phyloP scores from a whole-genome alignment of 2,113 vertebrate species.

The Gallinago media region DNA sequence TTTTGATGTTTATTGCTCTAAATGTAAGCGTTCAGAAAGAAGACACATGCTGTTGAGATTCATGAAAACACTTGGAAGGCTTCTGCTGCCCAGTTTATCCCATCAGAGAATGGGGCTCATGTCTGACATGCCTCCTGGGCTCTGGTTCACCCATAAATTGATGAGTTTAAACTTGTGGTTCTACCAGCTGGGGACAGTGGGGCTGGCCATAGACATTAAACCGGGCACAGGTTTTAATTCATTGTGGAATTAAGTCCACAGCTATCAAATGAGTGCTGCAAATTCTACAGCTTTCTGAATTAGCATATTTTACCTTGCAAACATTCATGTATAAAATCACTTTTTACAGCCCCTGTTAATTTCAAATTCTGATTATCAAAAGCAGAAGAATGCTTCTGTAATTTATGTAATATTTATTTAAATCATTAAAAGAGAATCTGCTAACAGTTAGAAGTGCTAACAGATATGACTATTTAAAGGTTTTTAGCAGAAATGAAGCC shows the following conservation, averaged over 20 bases:
- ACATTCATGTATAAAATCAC: background rate
- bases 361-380: slow-evolving; percentile 38
- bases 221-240: background rate
- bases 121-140: background rate
- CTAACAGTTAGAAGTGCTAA: background rate
- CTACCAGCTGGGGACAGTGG: background rate
- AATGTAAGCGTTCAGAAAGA: background rate
- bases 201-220: background rate
- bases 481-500: slow-evolving; percentile 35
- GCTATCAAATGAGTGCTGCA: background rate
- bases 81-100: background rate
- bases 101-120: background rate
- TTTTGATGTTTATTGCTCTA: background rate
- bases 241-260: background rate
- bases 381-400: slow-evolving; percentile 19
- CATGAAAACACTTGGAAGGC: background rate
- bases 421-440: background rate
- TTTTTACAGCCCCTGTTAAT: slow-evolving; percentile 27
- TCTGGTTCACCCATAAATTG: background rate
- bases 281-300: background rate
- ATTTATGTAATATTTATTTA: slow-evolving; percentile 58
- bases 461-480: slow-evolving; percentile 3
- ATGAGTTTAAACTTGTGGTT: background rate
- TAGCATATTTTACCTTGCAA: background rate
- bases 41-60: background rate